Evolutionary conservation across 2,113 vertebrate species (phyloP).

Genomic region (Choloepus hoffmanni): DNA sequence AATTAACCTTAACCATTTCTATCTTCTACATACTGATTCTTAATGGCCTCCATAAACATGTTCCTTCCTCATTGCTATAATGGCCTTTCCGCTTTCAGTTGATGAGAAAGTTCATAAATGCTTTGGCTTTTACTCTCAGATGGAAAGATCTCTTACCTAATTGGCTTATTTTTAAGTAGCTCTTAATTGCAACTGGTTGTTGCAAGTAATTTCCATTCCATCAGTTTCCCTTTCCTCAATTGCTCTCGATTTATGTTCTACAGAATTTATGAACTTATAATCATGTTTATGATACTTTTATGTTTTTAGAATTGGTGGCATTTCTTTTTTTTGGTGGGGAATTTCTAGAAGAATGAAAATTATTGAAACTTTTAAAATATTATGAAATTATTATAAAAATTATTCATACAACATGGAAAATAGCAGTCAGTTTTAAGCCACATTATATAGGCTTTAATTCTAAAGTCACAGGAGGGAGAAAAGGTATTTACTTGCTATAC

Average conservation of each 20-base stretch:
- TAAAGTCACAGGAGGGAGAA: neutral
- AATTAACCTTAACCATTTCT: conserved; percentile 52
- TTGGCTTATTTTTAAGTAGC: conserved; percentile 39
- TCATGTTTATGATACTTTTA: conserved; percentile 47
- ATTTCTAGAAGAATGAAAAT: conserved; percentile 35
- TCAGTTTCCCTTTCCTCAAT: conserved; percentile 2
- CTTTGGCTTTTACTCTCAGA: conserved; percentile 51
- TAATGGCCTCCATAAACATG: conserved; percentile 30
- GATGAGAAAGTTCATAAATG: conserved; percentile 58
- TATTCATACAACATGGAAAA: conserved; percentile 27
- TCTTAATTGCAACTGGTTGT: conserved; percentile 55
- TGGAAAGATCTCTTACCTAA: conserved; percentile 42
- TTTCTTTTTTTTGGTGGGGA: neutral
- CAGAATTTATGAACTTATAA: conserved; percentile 23
- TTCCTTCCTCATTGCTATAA: conserved; percentile 41
- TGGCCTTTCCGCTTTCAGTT: conserved; percentile 49
- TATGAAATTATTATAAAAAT: conserved; percentile 9
- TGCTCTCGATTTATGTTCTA: conserved; percentile 55
- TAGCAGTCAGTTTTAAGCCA: neutral
- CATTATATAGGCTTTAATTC: neutral
- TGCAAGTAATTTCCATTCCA: conserved; percentile 51
- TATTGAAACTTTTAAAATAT: conserved; percentile 12
- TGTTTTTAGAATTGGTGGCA: neutral
- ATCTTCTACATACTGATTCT: conserved; percentile 23
- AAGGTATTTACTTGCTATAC: neutral